Conservation (phyloP, 2,797 vertebrate species). For the Serranus cabrilla region DNA sequence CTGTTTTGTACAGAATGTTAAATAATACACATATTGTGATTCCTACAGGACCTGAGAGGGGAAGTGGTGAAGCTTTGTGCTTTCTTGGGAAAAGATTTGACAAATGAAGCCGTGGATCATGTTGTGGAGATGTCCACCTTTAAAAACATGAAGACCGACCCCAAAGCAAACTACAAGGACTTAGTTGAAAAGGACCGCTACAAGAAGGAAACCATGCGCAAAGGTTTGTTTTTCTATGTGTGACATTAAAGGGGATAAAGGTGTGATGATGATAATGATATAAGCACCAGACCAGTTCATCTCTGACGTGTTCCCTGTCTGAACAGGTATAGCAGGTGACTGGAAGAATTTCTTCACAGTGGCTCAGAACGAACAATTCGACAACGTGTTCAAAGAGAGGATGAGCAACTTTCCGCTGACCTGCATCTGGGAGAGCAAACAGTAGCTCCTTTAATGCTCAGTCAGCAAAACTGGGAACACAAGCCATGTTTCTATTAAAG, state of each 20-base stretch:
- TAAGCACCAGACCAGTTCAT: neutral
- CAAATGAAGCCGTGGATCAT: constrained; percentile 31
- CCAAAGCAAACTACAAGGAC: constrained; percentile 42
- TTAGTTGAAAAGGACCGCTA: neutral
- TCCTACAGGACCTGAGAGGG: constrained; percentile 24
- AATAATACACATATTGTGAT: neutral
- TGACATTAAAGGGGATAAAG: neutral
- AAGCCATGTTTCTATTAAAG: neutral
- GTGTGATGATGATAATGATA: neutral
- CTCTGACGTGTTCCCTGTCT: neutral
- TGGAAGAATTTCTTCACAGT: constrained; percentile 46
- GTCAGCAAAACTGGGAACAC: neutral
- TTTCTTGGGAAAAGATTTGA: constrained; percentile 42
- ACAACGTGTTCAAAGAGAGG: constrained; percentile 25
- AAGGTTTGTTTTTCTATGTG: constrained; percentile 19
- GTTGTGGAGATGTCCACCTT: constrained; percentile 42
- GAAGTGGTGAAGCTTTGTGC: constrained; percentile 43
- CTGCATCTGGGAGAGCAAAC: constrained; percentile 29
- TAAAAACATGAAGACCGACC: constrained; percentile 47
- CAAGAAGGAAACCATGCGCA: constrained; percentile 22
- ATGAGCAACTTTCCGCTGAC: constrained; percentile 9
- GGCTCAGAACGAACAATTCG: constrained; percentile 42
- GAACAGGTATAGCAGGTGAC: constrained; percentile 81
- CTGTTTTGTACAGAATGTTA: neutral
- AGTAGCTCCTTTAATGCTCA: constrained; percentile 2